A percentile compares a stretch with the other conserved stretches of the same genome.
Conservation (phyloP, 2,113 vertebrate genomes). For the Zosterops borbonicus region DNA sequence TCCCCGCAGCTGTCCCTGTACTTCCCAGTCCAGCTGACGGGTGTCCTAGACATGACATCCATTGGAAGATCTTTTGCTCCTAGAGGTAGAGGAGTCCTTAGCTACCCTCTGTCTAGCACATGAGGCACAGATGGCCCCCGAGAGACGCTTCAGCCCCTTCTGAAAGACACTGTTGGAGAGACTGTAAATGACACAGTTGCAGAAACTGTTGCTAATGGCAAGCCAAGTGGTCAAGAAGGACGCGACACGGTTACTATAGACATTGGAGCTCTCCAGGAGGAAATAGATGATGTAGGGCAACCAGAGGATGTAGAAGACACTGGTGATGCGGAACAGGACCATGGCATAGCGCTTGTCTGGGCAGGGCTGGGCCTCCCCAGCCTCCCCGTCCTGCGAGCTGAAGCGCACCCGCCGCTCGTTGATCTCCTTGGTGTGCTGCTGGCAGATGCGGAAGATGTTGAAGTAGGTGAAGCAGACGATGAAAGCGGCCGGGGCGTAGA, state of each 20-base stretch:
- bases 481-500: constrained; percentile 92
- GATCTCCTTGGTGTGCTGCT: constrained; percentile 95
- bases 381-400: constrained; percentile 80
- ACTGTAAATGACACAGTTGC: constrained; percentile 99
- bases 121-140: constrained; percentile 83
- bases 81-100: constrained; percentile 76
- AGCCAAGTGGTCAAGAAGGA: constrained; percentile 98
- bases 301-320: constrained; percentile 98
- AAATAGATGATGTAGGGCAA: constrained; percentile 98
- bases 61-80: constrained; percentile 77
- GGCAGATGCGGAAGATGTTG: constrained; percentile 98
- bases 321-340: constrained; percentile 96
- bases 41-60: constrained; percentile 76
- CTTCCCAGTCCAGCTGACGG: constrained; percentile 30
- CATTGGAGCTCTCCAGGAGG: constrained; percentile 89
- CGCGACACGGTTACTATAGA: constrained; percentile 83
- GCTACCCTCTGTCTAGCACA: constrained; percentile 80
- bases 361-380: constrained; percentile 79
- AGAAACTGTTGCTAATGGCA: constrained; percentile 99
- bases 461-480: constrained; percentile 96
- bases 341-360: constrained; percentile 94
- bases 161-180: constrained; percentile 98
- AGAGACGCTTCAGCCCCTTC: constrained; percentile 91
- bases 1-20: constrained; percentile 17
- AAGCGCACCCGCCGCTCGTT: constrained; percentile 91